Evolutionary conservation across 2,888 invertebrate genomes (phyloP).

Genomic region (Chaetoderma sp.): DNA sequence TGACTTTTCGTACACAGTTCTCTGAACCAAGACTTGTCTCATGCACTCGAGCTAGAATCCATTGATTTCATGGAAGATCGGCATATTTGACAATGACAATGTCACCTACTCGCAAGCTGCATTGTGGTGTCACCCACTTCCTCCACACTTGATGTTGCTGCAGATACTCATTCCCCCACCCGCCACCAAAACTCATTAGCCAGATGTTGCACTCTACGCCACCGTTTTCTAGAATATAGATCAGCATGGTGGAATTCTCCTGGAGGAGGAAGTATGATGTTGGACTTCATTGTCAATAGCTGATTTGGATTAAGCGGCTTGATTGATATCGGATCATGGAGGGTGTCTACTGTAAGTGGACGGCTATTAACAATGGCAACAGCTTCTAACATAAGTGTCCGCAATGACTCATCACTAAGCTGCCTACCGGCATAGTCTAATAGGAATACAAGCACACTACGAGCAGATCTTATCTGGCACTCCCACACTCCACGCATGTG

Average conservation of each 20-base stretch:
- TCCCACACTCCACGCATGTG: constrained; percentile 51
- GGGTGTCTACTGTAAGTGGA: constrained; percentile 28
- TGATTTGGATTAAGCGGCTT: constrained; percentile 13
- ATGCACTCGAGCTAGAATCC: constrained; percentile 5
- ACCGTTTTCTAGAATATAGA: constrained; percentile 25
- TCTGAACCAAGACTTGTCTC: background rate
- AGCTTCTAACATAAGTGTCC: constrained; percentile 38
- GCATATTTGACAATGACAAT: constrained; percentile 29
- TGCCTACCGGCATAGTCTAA: constrained; percentile 12
- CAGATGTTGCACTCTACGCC: constrained; percentile 27
- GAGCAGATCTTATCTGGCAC: constrained; percentile 39
- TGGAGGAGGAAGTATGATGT: constrained; percentile 30
- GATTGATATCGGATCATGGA: constrained; percentile 13
- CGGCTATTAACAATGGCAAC: constrained; percentile 33
- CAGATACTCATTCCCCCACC: constrained; percentile 29
- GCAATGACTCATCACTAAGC: constrained; percentile 29
- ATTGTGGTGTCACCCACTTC: background rate
- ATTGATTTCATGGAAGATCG: constrained; percentile 13
- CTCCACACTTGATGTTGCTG: background rate
- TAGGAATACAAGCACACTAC: constrained; percentile 32
- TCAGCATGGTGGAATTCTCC: constrained; percentile 30
- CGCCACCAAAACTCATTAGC: constrained; percentile 28
- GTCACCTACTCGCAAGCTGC: constrained; percentile 22
- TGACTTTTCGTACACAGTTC: constrained; percentile 28
- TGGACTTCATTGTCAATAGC: constrained; percentile 30